Base-by-base conservation (phyloP, 2,888 invertebrate genomes). In the Ophraella communa region DNA sequence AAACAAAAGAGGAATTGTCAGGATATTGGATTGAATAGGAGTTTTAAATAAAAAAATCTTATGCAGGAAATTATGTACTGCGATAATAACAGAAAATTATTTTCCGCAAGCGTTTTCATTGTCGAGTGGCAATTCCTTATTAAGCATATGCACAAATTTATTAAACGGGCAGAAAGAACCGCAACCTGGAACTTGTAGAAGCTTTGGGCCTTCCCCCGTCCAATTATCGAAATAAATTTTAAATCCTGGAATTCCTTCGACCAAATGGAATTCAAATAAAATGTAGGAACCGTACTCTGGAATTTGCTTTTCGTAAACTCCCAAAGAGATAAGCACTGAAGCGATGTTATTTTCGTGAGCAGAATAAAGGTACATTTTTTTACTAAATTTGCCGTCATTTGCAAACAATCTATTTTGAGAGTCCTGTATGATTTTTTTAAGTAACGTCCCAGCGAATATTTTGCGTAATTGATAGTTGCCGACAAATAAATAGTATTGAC, bases 261-360 rank as follows among this genome's bases (percentile, higher is more conserved):
- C 69, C 52, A 65, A 52, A 54, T 77, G 77, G 3, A 78, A 67
- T 62, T 78, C 78, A n/a, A 77, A 42, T 14, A 76, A 59, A 30
- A 78, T 62, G 35, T 75, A 74, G 1, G 76, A 70, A 5, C 74
- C 76, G 66, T 77, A 77, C 8, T 72, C 70, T 0, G 78, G 77
- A 23, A 76, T 30, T 55, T 83, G 82, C 0, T 80, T 79, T 42
- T 81, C 71, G 71, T 79, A 87, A 11, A 85, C 77, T 1, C 78
- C 78, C 7, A 87, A 76, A 27, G 84, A 79, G 10, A 75, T 74
- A 14, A 86, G 76, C 11, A 86, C 56, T 11, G 83, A 77, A 1
- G 83, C 82, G 4, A 87, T 74, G 17, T 85, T 87, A 1, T 83
- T 82, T 70, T 87, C 87, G 73, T 87, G 87, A 1, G 82, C 85